Percentiles rank a stretch among this genome's conserved stretches.
Conservation (phyloP, 2,888 invertebrate species). For the Hedya salicella region DNA sequence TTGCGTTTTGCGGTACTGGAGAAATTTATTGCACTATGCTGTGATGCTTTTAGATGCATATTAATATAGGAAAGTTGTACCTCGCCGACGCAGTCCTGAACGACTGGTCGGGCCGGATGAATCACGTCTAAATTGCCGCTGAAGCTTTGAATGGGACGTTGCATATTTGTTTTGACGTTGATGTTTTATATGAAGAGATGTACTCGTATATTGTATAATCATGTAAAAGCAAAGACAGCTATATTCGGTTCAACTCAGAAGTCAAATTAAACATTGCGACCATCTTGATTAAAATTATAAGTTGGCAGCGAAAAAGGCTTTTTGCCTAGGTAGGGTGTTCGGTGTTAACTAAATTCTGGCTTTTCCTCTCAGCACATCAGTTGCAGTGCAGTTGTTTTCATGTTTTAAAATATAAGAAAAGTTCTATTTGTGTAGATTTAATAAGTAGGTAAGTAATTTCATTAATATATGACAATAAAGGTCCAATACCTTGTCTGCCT, state of each 20-base stretch:
- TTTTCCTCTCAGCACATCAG: too few species aligned
- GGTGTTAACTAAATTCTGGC: too few species aligned
- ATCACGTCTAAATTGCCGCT: slow-evolving; percentile 22
- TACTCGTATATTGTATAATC: neutral
- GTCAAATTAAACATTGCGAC: too few species aligned
- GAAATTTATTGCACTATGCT: slow-evolving; percentile 34
- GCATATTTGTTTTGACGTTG: neutral
- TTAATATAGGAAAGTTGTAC: slow-evolving; percentile 65
- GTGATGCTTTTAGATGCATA: slow-evolving; percentile 64
- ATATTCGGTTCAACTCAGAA: neutral
- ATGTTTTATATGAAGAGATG: neutral
- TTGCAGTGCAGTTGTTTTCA: too few species aligned
- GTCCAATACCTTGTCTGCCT: too few species aligned
- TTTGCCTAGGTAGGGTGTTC: too few species aligned
- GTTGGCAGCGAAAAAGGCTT: too few species aligned
- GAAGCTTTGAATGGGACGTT: slow-evolving; percentile 25
- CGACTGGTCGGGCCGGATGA: slow-evolving; percentile 44
- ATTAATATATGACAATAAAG: too few species aligned
- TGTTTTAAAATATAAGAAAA: too few species aligned
- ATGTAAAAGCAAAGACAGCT: neutral
- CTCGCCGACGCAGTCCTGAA: slow-evolving; percentile 54
- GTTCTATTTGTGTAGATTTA: too few species aligned
- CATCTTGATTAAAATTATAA: too few species aligned
- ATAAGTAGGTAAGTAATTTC: too few species aligned
- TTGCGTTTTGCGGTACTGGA: slow-evolving; percentile 13